Evolutionary conservation across 2,888 invertebrate genomes (phyloP).

Genomic region (Willowsia nigromaculata): DNA sequence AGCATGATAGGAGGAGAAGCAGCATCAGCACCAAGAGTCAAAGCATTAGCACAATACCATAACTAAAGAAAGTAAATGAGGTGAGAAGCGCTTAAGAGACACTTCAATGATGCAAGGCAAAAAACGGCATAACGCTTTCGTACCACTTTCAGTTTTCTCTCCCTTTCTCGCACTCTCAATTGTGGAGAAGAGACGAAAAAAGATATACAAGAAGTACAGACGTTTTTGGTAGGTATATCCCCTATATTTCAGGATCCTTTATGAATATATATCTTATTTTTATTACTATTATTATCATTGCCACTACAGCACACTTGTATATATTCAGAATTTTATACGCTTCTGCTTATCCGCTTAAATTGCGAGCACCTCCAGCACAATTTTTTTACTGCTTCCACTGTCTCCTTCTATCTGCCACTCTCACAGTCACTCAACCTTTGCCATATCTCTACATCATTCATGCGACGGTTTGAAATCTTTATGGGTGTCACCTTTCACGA

Average conservation of each 20-base stretch:
- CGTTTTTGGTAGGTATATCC: neutral
- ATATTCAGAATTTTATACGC: neutral
- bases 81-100: slow-evolving; percentile 74
- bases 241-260: neutral
- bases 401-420: neutral
- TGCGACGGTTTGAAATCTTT: slow-evolving; percentile 35
- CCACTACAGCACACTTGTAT: neutral
- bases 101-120: slow-evolving; percentile 62
- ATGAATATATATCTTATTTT: neutral
- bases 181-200: neutral
- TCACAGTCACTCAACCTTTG: slow-evolving; percentile 14
- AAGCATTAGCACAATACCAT: slow-evolving; percentile 72
- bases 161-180: neutral
- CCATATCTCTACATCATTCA: slow-evolving; percentile 25
- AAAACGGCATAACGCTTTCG: slow-evolving; percentile 61
- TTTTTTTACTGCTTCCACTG: neutral
- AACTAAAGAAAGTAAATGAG: slow-evolving; percentile 76
- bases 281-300: neutral
- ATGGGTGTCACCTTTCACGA: slow-evolving; percentile 28
- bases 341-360: neutral
- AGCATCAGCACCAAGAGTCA: slow-evolving; percentile 51
- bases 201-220: neutral
- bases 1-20: slow-evolving; percentile 6
- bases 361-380: neutral
- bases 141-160: slow-evolving; percentile 64